Conservation (phyloP, 2,797 vertebrate genomes). For the Halcyon leucocephala region DNA sequence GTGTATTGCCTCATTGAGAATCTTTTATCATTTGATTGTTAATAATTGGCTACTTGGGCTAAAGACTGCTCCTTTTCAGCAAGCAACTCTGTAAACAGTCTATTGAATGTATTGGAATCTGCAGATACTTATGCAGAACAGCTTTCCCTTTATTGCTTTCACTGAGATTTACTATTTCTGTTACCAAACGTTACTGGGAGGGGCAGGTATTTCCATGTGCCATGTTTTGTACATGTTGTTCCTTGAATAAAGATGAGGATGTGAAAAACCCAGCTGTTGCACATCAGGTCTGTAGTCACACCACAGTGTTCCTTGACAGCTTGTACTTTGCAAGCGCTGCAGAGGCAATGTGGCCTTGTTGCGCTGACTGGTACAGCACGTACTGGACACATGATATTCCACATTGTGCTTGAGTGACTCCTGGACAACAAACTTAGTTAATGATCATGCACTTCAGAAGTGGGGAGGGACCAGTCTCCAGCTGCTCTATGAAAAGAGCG, state of each 20-base stretch:
- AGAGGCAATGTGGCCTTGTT: rapidly evolving
- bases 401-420: not conserved
- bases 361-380: rapidly evolving
- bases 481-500: not conserved
- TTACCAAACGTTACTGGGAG: not conserved
- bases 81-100: not conserved
- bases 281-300: not conserved
- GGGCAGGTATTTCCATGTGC: not conserved
- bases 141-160: not conserved
- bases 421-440: not conserved
- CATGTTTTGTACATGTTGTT: not conserved
- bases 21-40: not conserved
- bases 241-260: conserved; percentile 38
- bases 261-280: not conserved
- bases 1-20: not conserved
- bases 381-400: rapidly evolving
- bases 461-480: not conserved
- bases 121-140: not conserved
- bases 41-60: not conserved
- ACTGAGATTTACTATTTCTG: not conserved
- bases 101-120: not conserved
- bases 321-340: not conserved
- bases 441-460: rapidly evolving
- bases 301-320: rapidly evolving
- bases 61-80: not conserved